Conservation (phyloP, 2,113 vertebrate species). For the Gobiocypris rarus region DNA sequence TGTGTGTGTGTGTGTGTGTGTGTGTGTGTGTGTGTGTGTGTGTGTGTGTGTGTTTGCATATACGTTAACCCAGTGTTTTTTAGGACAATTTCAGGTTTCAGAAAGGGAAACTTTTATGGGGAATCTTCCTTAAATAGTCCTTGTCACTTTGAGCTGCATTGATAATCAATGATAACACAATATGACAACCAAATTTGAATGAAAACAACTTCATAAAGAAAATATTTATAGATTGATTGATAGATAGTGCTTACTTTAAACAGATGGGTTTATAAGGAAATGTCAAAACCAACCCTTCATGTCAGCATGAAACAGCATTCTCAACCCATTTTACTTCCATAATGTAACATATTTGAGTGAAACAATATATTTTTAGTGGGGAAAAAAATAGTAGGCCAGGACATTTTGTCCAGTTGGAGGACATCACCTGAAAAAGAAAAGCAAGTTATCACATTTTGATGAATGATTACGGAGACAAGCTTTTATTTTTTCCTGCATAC, state of each 20-base stretch:
- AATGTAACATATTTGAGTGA: neutral
- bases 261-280: neutral
- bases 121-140: neutral
- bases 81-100: neutral
- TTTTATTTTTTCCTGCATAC: neutral
- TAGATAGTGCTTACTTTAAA: too few species aligned
- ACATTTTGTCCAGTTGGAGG: neutral
- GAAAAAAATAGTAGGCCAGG: neutral
- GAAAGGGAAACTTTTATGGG: neutral
- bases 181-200: neutral
- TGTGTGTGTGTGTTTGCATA: neutral
- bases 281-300: neutral
- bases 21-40: neutral
- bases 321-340: neutral
- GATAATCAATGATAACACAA: neutral
- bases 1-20: neutral
- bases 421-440: neutral
- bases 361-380: neutral
- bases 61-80: neutral
- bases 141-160: neutral
- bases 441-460: neutral
- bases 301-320: constrained; percentile 9
- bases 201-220: neutral
- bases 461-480: neutral
- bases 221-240: too few species aligned